Conservation (phyloP, 64 coral and sea anemone genomes). For the Actinia tenebrosa region DNA sequence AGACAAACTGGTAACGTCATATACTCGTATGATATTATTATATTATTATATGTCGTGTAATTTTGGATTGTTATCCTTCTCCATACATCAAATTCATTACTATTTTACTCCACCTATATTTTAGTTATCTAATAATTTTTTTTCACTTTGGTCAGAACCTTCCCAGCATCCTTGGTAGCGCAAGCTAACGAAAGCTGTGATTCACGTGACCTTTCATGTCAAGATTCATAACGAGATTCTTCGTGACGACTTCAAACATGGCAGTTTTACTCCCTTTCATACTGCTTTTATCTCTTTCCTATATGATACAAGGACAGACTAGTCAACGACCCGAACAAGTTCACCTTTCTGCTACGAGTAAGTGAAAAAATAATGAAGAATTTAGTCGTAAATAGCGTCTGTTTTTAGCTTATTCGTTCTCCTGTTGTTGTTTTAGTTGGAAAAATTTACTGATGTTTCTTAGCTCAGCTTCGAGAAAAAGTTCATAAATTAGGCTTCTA, state of each 20-base stretch:
- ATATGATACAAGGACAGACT: not conserved
- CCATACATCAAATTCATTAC: too few species aligned
- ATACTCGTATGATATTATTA: too few species aligned
- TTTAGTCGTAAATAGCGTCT: not conserved
- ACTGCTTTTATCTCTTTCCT: not conserved
- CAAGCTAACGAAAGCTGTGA: too few species aligned
- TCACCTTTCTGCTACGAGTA: conserved; percentile 54
- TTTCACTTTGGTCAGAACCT: not conserved
- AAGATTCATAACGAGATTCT: not conserved
- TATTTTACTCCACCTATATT: too few species aligned
- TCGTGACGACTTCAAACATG: not conserved
- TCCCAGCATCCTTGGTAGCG: not conserved
- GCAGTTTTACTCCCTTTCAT: not conserved
- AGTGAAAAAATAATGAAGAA: not conserved
- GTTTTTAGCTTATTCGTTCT: not conserved
- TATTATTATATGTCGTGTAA: too few species aligned
- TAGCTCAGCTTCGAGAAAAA: too few species aligned
- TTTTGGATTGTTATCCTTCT: too few species aligned
- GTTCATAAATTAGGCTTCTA: too few species aligned
- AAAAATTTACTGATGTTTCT: too few species aligned
- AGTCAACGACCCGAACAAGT: conserved; percentile 46
- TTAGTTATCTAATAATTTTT: not conserved
- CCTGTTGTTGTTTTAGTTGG: not conserved
- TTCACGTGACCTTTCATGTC: not conserved
- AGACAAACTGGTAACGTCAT: too few species aligned